Base-by-base conservation (phyloP, 2,797 vertebrate genomes). In the Chelidonichthys spinosus region DNA sequence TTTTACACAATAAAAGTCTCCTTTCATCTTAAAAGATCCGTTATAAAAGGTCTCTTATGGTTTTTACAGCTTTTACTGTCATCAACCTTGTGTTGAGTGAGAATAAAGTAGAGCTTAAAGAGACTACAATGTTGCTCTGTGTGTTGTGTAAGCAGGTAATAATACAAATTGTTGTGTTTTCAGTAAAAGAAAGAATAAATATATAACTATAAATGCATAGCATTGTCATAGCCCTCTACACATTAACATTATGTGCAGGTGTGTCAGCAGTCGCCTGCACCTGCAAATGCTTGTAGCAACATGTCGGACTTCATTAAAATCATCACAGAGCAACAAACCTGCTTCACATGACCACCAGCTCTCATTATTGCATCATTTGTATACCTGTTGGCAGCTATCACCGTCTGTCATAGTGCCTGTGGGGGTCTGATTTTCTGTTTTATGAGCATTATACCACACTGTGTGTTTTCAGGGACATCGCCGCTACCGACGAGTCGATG, bases 401-500 rank as follows among this genome's bases (percentile, higher is more conserved):
- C 25, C 1, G 25, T 25, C 25, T 25, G 25, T 25, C 25, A 25
- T 2, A 25, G 25, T 25, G 25, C 25, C 25, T 25, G 25, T 25
- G 25, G 25, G 25, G 25, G 25, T 25, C 25, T 25, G 25, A 25
- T 25, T 25, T 25, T 25, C 25, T 25, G 25, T 25, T 25, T 25
- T 25, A 25, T 25, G 25, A 25, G 25, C 25, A 25, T 25, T 25
- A 25, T 2, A 25, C 44, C 17, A 49, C 46, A 49, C 7, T 8
- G 9, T 18, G 46, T 18, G 17, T 18, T 18, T 18, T 50, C 78
- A 99, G 98, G 98, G 97, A 98, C 79, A 94, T 94, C 0, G 98
- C 97, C 0, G 95, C 96, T 40, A 96, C 95, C 77, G 96, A 98
- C 1, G 96, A 98, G 82, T 94, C 96, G 0, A 94, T 97, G 95